Base-by-base conservation (phyloP, 2,888 invertebrate species). In the Norana najaformis region DNA sequence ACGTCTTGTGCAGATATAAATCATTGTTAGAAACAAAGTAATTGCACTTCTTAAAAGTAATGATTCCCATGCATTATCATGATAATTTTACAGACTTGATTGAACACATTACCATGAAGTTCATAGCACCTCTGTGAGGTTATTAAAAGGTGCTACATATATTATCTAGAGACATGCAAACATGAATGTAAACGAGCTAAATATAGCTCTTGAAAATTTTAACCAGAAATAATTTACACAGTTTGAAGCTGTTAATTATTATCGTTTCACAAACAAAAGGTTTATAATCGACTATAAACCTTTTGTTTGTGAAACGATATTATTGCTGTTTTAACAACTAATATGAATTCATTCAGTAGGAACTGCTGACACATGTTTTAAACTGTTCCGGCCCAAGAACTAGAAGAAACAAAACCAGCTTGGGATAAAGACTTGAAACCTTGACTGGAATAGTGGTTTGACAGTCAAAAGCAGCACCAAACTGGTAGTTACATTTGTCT, bases 51-150 rank as follows among this genome's bases (percentile, higher is more conserved):
- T 69, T 4, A n/a, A 47, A 69, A 13, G 30, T 69, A 69, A 30
- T n/a, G n/a, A 69, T 69, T 69, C 11, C n/a, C 69, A 69, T 69
- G 30, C 1, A 13, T 69, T 69, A 47, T 47, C 47, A 69, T 69
- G 69, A 69, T 69, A 69, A n/a, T 69, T 69, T 69, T 69, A n/a
- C n/a, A n/a, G 69, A 69, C n/a, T n/a, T n/a, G n/a, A 69, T n/a
- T 69, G 8, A 69, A n/a, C 69, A 69, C 8, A 30, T 30, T n/a
- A n/a, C 30, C 4, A 53, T 30, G 30, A 30, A 30, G 53, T 30
- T 53, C 23, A 6, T 18, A 18, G 47, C 13, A 47, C 47, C 3
- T 18, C 47, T 47, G 47, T n/a, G n/a, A n/a, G n/a, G n/a, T n/a
- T n/a, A n/a, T n/a, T n/a, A n/a, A n/a, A n/a, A n/a, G n/a, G n/a